Evolutionary conservation across 2,113 vertebrate genomes (phyloP).

Genomic region (Halichoeres trimaculatus): DNA sequence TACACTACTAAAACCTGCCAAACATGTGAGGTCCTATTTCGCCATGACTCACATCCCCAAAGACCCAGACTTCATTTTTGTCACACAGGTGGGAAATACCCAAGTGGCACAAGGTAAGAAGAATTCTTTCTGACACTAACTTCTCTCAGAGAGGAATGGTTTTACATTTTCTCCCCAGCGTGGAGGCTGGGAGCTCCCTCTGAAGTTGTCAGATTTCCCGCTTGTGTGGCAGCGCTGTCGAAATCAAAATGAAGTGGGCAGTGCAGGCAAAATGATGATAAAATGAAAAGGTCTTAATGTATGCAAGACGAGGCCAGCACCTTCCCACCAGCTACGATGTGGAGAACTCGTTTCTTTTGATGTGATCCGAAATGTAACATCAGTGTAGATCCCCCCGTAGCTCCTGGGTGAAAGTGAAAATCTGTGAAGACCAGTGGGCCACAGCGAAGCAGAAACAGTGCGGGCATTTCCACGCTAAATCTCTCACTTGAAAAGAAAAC

Average conservation of each 20-base stretch:
- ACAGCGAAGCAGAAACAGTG: conserved; percentile 30
- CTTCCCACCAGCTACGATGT: conserved; percentile 30
- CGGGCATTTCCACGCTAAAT: conserved; percentile 48
- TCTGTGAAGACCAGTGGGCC: conserved; percentile 49
- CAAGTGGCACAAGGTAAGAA: conserved; percentile 1
- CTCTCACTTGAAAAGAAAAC: conserved; percentile 66
- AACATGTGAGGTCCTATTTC: not conserved
- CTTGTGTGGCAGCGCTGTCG: conserved; percentile 1
- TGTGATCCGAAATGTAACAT: conserved; percentile 51
- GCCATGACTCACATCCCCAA: not conserved
- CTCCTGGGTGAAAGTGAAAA: conserved; percentile 48
- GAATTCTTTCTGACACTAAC: not conserved
- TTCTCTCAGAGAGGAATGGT: not conserved
- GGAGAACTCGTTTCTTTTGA: conserved; percentile 53
- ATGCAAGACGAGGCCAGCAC: conserved; percentile 1
- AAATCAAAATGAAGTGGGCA: conserved; percentile 56
- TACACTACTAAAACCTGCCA: not conserved
- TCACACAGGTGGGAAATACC: conserved; percentile 29
- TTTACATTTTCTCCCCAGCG: conserved; percentile 15
- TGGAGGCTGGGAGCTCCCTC: not conserved
- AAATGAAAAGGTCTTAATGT: conserved; percentile 30
- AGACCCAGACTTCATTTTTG: not conserved
- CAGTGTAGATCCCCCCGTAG: conserved; percentile 19
- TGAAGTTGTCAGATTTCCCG: conserved; percentile 14
- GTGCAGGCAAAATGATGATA: conserved; percentile 39